Base-by-base conservation (phyloP, 2,113 vertebrate species). In the Pelecanus crispus region DNA sequence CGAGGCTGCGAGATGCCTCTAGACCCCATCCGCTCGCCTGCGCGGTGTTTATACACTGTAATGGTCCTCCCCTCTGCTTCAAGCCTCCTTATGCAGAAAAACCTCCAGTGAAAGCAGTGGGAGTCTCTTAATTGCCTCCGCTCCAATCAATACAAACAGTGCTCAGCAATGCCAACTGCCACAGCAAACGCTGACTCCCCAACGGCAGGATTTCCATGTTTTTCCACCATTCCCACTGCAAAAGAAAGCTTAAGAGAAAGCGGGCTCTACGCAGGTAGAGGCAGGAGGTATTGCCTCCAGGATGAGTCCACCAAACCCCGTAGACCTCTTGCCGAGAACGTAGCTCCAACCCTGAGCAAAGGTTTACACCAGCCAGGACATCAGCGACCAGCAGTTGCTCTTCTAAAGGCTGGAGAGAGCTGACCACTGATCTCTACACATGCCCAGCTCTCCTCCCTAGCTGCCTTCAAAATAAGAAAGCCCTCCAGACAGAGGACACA, bases 81-180 rank as follows among this genome's bases (percentile, higher is more conserved):
- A 74, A 95, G 95, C 89, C 91, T 97, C 96, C 95, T 96, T 87
- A 82, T 12, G 49, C 36, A 75, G 77, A 7, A 78, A 75, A 81
- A 42, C 38, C 92, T 87, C 92, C 86, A 61, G 73, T 32, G 90
- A 82, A 90, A 96, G 92, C 97, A 94, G 88, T 91, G 73, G 95
- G 97, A 94, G 86, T 9, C 91, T 56, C 91, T 89, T 94, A 94
- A 97, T 92, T 97, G 91, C 80, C 91, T 94, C 83, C 1, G 40
- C 40, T 91, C 83, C 94, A 95, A 92, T 95, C 94, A 95, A 94
- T 82, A 75, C 94, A 94, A 97, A 94, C 91, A 87, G 74, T 2
- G 73, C 86, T 92, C 4, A 3, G 89, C 22, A 31, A 68, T 31
- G 88, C 86, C 94, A 86, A 40, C 66, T 44, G 82, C 94, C 70